Evolutionary conservation across 2,797 vertebrate genomes (phyloP).

Genomic region (Psittacula derbiana): DNA sequence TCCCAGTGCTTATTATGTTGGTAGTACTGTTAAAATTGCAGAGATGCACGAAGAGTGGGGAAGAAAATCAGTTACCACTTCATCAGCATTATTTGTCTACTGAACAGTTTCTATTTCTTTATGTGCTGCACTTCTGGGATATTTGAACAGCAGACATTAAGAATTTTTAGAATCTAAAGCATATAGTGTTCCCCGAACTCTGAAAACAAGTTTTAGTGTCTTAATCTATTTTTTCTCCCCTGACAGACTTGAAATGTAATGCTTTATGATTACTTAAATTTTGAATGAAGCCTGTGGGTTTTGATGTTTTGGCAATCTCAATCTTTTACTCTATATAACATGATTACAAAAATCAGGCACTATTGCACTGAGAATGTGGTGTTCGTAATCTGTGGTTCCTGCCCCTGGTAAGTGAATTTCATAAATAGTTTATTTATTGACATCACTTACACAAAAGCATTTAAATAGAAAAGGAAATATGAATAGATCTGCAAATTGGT

Average conservation of each 20-base stretch:
- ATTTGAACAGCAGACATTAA: not conserved
- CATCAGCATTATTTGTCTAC: not conserved
- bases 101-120: not conserved
- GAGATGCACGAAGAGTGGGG: not conserved
- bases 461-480: not conserved
- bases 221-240: accelerated
- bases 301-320: not conserved
- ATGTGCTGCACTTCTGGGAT: not conserved
- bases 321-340: not conserved
- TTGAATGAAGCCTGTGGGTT: not conserved
- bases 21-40: not conserved
- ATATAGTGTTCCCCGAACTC: not conserved
- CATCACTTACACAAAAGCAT: not conserved
- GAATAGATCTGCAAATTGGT: not conserved
- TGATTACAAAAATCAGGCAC: not conserved
- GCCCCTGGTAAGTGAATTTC: not conserved
- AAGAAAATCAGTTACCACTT: not conserved
- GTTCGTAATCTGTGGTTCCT: not conserved
- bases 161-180: not conserved
- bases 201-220: not conserved
- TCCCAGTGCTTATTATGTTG: not conserved
- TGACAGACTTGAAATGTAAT: not conserved
- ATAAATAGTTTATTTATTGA: not conserved
- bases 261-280: not conserved
- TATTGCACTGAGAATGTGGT: not conserved